These are phyloP conservation scores for Lithodes maja DNA, from an alignment of 2,888 invertebrate genomes.

Conservation along the genomic window DNA sequence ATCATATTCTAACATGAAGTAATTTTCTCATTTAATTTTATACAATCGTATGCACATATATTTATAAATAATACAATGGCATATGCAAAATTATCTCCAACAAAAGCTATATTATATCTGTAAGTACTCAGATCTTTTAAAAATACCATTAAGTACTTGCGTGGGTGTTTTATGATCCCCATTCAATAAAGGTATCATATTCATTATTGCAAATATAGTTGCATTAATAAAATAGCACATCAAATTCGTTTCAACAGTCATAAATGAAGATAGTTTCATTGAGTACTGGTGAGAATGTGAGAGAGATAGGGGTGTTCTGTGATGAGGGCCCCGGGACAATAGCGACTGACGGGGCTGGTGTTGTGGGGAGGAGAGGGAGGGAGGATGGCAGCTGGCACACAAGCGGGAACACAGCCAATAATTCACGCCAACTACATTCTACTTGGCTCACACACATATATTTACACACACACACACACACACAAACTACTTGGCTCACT, in stretches of 20 bases:
- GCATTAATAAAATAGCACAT: too few relatives aligned
- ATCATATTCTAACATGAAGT: too few relatives aligned
- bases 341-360: conserved; percentile 1
- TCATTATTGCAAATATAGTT: too few relatives aligned
- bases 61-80: not conserved
- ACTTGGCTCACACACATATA: conserved; percentile 22
- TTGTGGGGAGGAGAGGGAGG: not conserved
- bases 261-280: too few relatives aligned
- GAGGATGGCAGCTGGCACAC: not conserved
- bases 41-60: too few relatives aligned
- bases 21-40: too few relatives aligned
- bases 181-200: too few relatives aligned
- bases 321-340: not conserved
- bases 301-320: not conserved
- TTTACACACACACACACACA: conserved; percentile 34
- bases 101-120: too few relatives aligned
- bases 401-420: conserved; percentile 33
- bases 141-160: too few relatives aligned
- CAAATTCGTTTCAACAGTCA: too few relatives aligned
- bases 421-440: not conserved
- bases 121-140: too few relatives aligned
- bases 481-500: not conserved
- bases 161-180: too few relatives aligned
- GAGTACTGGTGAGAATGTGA: not conserved
- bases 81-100: not conserved